Evolutionary conservation across 2,113 vertebrate species (phyloP), one percentile per base, ranked within the genome.

Genomic region (Ptilorrhoa leucosticta): DNA sequence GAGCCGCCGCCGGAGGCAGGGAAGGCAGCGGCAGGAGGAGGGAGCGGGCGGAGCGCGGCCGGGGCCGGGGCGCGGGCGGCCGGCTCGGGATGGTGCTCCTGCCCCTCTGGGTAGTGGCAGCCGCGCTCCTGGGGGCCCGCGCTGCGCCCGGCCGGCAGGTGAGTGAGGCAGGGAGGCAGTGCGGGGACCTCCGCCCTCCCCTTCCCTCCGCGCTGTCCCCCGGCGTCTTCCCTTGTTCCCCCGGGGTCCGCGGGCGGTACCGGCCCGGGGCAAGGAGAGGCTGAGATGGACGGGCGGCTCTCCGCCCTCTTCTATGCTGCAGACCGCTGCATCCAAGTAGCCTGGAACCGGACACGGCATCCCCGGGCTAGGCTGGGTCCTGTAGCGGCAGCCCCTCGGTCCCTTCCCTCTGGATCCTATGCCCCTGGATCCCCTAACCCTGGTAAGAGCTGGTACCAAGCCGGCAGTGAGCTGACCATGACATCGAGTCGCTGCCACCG

Each of bases 141-240:
- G 98, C 98, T 97, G 98, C 98, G 96, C 98, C 98, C 90, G 96
- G 93, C 63, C 94, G 87, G 90, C 98, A 98, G 98, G 99, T 99
- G 99, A 99, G 98, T 98, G 71, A 30, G 7, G 3, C 42, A 22
- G 4, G 11, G 39, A 31, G 9, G 5, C 10, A n/a, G 15, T 7
- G 40, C 15, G 37, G 61, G 31, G 35, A 19, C 28, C 44, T 12
- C 51, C 39, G 56, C 31, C 30, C 14, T 50, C 3, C 21, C 22
- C 22, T 57, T 5, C n/a, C 30, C 26, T 33, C 53, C 10, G 21
- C n/a, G 24, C n/a, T 15, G 9, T 8, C 30, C 42, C 20, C 1
- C 16, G 15, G 33, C 2, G 5, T 27, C 65, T 13, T 42, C 10
- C 22, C 42, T 23, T 11, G 26, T 24, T 26, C 58, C 45, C 7